These are phyloP conservation scores for Halictus quadricinctus DNA, from an alignment of 2,888 invertebrate species.

Conservation along the genomic window DNA sequence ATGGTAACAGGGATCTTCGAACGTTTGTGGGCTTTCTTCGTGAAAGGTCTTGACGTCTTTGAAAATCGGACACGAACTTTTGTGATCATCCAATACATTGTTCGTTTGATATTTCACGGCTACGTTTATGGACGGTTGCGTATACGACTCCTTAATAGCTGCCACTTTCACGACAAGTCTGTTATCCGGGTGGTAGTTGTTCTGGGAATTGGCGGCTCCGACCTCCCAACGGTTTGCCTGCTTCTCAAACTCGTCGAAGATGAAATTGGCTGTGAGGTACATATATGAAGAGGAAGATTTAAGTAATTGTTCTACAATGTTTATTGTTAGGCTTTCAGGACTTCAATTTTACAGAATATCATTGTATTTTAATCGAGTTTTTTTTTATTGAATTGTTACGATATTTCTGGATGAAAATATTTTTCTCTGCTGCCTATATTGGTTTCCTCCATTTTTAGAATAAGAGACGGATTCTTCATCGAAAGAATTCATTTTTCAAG, in stretches of 20 bases:
- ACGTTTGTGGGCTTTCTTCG: too few species aligned
- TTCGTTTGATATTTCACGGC: neutral
- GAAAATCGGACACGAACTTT: too few species aligned
- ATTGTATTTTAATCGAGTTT: too few species aligned
- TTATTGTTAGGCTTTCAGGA: neutral
- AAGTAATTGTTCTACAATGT: neutral
- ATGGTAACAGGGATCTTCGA: too few species aligned
- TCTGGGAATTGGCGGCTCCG: neutral
- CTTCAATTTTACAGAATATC: too few species aligned
- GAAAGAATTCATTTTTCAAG: neutral
- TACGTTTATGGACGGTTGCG: neutral
- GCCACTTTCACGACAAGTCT: neutral
- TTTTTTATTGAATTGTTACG: neutral
- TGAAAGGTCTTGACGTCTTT: too few species aligned
- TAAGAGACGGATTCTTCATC: neutral
- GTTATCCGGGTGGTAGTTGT: neutral
- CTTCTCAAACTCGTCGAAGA: neutral
- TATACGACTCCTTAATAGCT: neutral
- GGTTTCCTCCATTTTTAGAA: neutral
- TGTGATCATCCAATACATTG: neutral
- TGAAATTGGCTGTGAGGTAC: neutral
- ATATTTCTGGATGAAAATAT: neutral
- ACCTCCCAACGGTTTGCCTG: neutral
- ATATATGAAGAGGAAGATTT: neutral
- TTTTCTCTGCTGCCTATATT: too few species aligned